phyloP scores from a whole-genome alignment of 1,140 invertebrate genomes.

The Carcinoscorpius rotundicauda region DNA sequence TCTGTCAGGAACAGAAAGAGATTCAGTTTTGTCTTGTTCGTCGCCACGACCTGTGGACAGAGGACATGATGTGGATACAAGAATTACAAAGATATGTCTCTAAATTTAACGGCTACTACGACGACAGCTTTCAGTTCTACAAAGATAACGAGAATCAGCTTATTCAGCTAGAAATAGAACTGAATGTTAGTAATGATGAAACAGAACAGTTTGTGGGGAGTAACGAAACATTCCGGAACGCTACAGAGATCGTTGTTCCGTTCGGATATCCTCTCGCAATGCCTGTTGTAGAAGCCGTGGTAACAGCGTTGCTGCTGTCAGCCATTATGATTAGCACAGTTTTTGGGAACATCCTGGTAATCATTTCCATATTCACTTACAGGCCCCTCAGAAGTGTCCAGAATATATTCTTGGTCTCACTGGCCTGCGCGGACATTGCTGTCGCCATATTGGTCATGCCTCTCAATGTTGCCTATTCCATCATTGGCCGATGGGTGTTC shows the following conservation, averaged over 20 bases:
- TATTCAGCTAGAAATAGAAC: too few relatives aligned
- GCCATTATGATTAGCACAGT: conserved; percentile 71
- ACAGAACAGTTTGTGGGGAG: too few relatives aligned
- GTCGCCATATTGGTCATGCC: conserved; percentile 93
- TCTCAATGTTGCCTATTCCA: conserved; percentile 84
- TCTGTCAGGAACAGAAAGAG: too few relatives aligned
- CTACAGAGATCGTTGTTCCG: neutral
- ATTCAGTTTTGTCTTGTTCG: too few relatives aligned
- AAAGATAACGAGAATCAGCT: too few relatives aligned
- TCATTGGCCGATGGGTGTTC: conserved; percentile 78
- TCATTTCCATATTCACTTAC: conserved; percentile 90
- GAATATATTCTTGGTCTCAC: conserved; percentile 94
- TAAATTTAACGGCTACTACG: too few relatives aligned
- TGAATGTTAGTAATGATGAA: too few relatives aligned
- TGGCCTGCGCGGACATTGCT: conserved; percentile 95
- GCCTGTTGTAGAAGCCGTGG: conserved; percentile 14
- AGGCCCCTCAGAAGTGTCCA: conserved; percentile 91
- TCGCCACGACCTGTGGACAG: too few relatives aligned
- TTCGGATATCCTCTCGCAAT: neutral
- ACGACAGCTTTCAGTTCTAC: too few relatives aligned
- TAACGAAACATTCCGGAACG: neutral
- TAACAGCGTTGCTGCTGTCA: conserved; percentile 26
- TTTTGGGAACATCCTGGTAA: conserved; percentile 90
- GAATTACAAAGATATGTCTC: too few relatives aligned
- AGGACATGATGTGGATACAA: too few relatives aligned